Evolutionary conservation across 2,113 vertebrate genomes (phyloP).

Genomic region (rat (Rattus norvegicus)): DNA sequence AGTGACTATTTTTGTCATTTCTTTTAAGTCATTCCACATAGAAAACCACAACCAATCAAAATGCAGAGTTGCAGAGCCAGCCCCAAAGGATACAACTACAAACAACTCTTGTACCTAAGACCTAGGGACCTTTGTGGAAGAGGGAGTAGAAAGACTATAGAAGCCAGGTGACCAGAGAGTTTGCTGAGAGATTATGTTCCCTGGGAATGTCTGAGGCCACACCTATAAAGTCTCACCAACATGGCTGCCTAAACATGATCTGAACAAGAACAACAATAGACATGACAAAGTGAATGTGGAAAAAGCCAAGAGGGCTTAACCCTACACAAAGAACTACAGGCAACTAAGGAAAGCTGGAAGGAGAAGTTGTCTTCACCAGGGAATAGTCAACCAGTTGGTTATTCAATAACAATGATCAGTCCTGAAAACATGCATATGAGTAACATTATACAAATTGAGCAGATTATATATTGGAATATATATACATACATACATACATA

Average conservation of each 20-base stretch:
- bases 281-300: background rate
- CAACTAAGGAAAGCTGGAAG: background rate
- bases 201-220: background rate
- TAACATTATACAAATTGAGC: background rate
- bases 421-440: background rate
- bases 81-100: background rate
- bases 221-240: background rate
- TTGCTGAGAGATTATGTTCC: background rate
- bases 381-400: background rate
- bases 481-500: background rate
- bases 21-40: background rate
- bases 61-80: background rate
- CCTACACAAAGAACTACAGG: background rate
- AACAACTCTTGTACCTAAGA: background rate
- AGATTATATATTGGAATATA: background rate
- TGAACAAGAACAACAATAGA: background rate
- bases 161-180: background rate
- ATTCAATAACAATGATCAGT: background rate
- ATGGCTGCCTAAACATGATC: background rate
- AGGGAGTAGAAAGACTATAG: background rate
- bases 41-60: background rate
- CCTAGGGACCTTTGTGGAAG: background rate
- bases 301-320: background rate
- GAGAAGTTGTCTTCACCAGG: background rate
- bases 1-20: background rate